phyloP scores from a whole-genome alignment of 2,888 invertebrate genomes.

The Dyspetes luteomarginatus region DNA sequence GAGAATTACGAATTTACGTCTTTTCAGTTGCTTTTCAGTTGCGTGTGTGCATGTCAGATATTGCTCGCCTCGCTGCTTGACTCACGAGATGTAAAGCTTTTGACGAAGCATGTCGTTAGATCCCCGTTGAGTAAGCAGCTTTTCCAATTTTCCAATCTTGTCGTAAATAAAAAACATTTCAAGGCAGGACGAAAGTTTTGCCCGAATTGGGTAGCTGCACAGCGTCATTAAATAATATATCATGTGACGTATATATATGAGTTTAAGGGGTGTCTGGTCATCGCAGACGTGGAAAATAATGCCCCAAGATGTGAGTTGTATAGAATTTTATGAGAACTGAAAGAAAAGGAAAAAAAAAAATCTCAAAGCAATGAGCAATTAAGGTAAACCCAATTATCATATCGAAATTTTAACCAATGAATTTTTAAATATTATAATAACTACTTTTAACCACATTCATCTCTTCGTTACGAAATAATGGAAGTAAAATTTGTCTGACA shows the following conservation, averaged over 20 bases:
- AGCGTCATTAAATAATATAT: conserved; percentile 7
- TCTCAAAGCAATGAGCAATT: no score
- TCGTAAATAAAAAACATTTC: not conserved
- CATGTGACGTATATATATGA: not conserved
- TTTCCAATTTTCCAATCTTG: not conserved
- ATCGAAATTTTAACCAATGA: no score
- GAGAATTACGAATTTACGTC: not conserved
- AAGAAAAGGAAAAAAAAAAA: not conserved
- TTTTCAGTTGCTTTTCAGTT: not conserved
- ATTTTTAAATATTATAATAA: no score
- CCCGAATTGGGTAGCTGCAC: not conserved
- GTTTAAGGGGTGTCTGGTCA: no score
- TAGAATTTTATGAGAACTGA: not conserved
- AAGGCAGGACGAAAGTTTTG: conserved; percentile 6
- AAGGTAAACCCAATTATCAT: no score
- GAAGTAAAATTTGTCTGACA: no score
- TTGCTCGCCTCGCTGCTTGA: not conserved
- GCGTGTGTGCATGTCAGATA: not conserved
- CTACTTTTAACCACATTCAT: no score
- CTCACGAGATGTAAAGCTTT: conserved; percentile 1
- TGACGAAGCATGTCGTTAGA: conserved; percentile 26
- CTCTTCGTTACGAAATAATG: no score
- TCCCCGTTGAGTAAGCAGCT: not conserved
- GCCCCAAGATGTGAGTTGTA: not conserved
- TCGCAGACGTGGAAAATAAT: not conserved